Conservation (phyloP, 1,140 invertebrate genomes). For the Probaryconus sp. region DNA sequence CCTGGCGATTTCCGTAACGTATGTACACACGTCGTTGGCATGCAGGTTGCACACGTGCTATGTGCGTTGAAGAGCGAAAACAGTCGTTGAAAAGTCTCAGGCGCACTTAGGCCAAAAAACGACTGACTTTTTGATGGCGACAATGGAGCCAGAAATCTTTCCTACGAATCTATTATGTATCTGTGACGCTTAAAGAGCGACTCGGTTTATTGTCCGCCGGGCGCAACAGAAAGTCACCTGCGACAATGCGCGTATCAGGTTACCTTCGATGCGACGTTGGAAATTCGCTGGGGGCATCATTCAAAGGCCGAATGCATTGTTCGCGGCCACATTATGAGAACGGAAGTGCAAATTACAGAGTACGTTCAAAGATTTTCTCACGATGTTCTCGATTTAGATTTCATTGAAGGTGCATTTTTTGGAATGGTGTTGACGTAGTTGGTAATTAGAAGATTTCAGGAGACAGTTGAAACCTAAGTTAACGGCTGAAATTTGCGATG, state of each 20-base stretch:
- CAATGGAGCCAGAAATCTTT: slow-evolving; percentile 34
- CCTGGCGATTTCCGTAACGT: slow-evolving; percentile 30
- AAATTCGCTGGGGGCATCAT: slow-evolving; percentile 60
- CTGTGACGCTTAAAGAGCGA: slow-evolving; percentile 34
- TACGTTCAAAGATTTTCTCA: slow-evolving; percentile 52
- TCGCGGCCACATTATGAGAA: slow-evolving; percentile 62
- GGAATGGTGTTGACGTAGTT: slow-evolving; percentile 15
- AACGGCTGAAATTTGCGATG: too few species aligned
- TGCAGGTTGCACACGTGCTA: slow-evolving; percentile 58
- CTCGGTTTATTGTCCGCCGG: slow-evolving; percentile 11
- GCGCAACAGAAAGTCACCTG: slow-evolving; percentile 55
- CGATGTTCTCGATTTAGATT: slow-evolving; percentile 42
- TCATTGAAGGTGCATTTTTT: too few species aligned
- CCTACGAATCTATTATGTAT: slow-evolving; percentile 19
- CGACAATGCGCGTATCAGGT: slow-evolving; percentile 54
- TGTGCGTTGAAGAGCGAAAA: slow-evolving; percentile 55
- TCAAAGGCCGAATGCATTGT: slow-evolving; percentile 42
- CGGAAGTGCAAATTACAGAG: slow-evolving; percentile 64
- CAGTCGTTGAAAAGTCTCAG: slow-evolving; percentile 59
- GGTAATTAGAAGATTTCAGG: slow-evolving; percentile 36
- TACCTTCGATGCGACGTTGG: slow-evolving; percentile 40
- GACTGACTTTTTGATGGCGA: slow-evolving; percentile 50
- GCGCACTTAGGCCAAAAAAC: slow-evolving; percentile 30
- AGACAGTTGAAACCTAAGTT: too few species aligned
- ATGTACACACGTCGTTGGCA: slow-evolving; percentile 48